These are phyloP conservation scores for Nemapogon koenigi DNA, from an alignment of 2,888 invertebrate species.

Conservation along the genomic window DNA sequence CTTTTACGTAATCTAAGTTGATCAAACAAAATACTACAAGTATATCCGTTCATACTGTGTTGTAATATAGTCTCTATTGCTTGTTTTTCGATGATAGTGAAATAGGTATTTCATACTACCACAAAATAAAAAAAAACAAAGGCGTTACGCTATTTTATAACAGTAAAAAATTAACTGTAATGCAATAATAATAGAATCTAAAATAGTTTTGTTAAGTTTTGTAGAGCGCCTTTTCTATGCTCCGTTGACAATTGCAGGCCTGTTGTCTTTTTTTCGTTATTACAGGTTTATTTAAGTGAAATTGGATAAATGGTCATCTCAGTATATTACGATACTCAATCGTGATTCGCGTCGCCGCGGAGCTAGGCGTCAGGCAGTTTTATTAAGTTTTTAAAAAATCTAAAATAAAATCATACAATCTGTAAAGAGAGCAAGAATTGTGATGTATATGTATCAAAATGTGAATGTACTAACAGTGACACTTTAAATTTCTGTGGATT, in stretches of 20 bases:
- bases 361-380: conserved; percentile 1
- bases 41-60: too few relatives aligned
- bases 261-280: conserved; percentile 56
- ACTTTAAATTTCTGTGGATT: too few relatives aligned
- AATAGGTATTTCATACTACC: conserved; percentile 40
- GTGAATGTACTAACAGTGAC: too few relatives aligned
- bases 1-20: too few relatives aligned
- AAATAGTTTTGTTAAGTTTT: background rate
- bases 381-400: conserved; percentile 13
- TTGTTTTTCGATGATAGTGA: conserved; percentile 44
- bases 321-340: conserved; percentile 51
- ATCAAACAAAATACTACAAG: too few relatives aligned
- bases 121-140: conserved; percentile 26
- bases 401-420: conserved; percentile 31
- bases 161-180: background rate
- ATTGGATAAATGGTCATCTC: conserved; percentile 63
- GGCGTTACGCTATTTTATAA: too few relatives aligned
- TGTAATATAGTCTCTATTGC: background rate
- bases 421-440: conserved; percentile 31
- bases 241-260: conserved; percentile 32
- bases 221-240: conserved; percentile 27
- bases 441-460: conserved; percentile 42
- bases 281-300: conserved; percentile 62
- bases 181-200: conserved; percentile 1
- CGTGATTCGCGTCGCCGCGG: conserved; percentile 13